Conservation (phyloP, 2,888 invertebrate species). For the Hetaerina titia region DNA sequence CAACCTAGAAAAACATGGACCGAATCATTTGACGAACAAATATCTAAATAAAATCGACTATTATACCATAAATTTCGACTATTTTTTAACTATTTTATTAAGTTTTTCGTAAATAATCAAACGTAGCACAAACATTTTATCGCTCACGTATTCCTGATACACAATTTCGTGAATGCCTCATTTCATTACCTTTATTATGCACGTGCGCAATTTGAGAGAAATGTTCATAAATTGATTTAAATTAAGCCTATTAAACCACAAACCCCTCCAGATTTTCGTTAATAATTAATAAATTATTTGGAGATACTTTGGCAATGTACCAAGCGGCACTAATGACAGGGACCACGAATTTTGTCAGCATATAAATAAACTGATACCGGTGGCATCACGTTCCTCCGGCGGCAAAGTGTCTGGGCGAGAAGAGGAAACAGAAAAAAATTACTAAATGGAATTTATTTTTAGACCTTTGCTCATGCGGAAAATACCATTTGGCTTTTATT, state of each 20-base stretch:
- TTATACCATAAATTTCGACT: no score
- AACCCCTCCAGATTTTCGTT: neutral
- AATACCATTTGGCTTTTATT: neutral
- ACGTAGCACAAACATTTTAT: no score
- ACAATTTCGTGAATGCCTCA: no score
- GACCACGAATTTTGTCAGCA: neutral
- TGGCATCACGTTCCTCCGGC: neutral
- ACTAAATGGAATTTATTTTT: neutral
- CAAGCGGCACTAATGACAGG: neutral
- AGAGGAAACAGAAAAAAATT: neutral
- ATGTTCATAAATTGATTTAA: neutral
- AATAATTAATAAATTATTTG: neutral
- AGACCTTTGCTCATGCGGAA: neutral
- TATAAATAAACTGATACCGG: neutral
- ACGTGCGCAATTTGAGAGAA: no score
- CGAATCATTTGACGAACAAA: no score
- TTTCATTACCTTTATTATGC: no score
- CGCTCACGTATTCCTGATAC: no score
- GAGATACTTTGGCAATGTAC: neutral
- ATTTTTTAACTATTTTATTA: no score
- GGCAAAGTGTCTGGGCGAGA: neutral
- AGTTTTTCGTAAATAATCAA: no score
- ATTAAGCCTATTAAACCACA: neutral
- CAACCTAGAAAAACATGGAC: no score
- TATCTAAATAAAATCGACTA: no score